phyloP scores from a whole-genome alignment of 1,140 invertebrate species.

The Telenomus remus region DNA sequence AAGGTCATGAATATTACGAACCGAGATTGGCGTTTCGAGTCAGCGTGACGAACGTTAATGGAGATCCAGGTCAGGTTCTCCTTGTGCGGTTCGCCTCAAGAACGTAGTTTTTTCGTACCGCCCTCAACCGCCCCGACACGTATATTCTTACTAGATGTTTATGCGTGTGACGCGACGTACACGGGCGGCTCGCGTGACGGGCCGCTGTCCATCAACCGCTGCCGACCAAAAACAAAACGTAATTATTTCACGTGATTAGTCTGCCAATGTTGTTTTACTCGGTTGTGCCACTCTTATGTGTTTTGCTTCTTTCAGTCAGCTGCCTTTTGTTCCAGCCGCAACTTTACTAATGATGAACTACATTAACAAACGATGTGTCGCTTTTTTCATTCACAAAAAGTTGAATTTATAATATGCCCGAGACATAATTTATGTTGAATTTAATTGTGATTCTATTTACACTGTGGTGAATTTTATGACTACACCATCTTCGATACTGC shows the following conservation, averaged over 20 bases:
- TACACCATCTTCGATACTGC: too few relatives aligned
- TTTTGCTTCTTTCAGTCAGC: conserved; percentile 25
- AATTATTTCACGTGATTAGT: conserved; percentile 74
- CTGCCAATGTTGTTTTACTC: conserved; percentile 42
- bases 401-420: too few relatives aligned
- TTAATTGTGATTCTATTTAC: too few relatives aligned
- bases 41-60: conserved; percentile 71
- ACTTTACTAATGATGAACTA: conserved; percentile 30
- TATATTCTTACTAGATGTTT: conserved; percentile 16
- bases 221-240: conserved; percentile 67
- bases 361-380: conserved; percentile 6
- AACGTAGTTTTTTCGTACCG: conserved; percentile 56
- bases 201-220: conserved; percentile 64
- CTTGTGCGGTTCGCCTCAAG: conserved; percentile 70
- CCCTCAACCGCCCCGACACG: conserved; percentile 30
- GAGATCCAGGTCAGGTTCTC: conserved; percentile 61
- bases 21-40: conserved; percentile 66
- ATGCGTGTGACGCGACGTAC: conserved; percentile 30
- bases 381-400: neutral
- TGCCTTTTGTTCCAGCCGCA: conserved; percentile 32
- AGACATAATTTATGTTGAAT: too few relatives aligned
- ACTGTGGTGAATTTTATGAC: too few relatives aligned
- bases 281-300: conserved; percentile 26
- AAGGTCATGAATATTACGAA: conserved; percentile 66
- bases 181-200: conserved; percentile 65